Evolutionary conservation across 2,797 vertebrate species (phyloP).

Genomic region (Liparis tanakae): DNA sequence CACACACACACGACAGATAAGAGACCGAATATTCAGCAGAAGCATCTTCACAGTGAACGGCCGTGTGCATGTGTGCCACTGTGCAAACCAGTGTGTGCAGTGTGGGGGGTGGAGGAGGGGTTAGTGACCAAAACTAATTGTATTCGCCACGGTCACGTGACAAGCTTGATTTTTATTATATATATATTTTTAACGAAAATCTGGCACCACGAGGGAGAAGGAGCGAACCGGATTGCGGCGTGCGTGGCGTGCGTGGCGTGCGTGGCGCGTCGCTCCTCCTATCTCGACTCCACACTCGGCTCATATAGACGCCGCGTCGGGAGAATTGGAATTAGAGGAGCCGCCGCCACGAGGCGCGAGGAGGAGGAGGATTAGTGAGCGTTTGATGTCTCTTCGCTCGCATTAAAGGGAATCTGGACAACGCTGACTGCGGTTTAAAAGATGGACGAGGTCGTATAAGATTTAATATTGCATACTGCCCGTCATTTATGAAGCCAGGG

Average conservation of each 20-base stretch:
- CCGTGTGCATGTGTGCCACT: slow-evolving; percentile 33
- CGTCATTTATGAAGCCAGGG: slow-evolving; percentile 4
- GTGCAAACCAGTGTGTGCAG: slow-evolving; percentile 37
- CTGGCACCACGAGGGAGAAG: slow-evolving; percentile 59
- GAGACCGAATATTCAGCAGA: slow-evolving; percentile 17
- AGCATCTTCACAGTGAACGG: slow-evolving; percentile 39
- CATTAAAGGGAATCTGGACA: slow-evolving; percentile 64
- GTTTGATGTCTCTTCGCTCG: slow-evolving; percentile 59
- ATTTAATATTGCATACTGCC: slow-evolving; percentile 69
- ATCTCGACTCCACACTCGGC: slow-evolving; percentile 69
- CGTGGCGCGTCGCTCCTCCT: slow-evolving; percentile 68
- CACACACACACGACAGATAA: neutral
- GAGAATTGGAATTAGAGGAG: slow-evolving; percentile 72
- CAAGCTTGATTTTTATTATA: slow-evolving; percentile 29
- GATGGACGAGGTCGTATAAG: slow-evolving; percentile 73
- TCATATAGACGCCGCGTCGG: slow-evolving; percentile 51
- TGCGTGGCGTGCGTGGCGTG: slow-evolving; percentile 45
- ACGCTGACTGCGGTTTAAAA: slow-evolving; percentile 64
- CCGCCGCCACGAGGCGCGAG: slow-evolving; percentile 50
- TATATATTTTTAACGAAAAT: slow-evolving; percentile 26
- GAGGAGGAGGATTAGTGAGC: slow-evolving; percentile 60
- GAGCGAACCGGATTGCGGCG: slow-evolving; percentile 59
- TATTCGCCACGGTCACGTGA: slow-evolving; percentile 72
- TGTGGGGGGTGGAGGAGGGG: slow-evolving; percentile 26
- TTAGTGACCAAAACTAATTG: slow-evolving; percentile 66